Conservation (phyloP, 2,113 vertebrate species). For the Propithecus coquereli region DNA sequence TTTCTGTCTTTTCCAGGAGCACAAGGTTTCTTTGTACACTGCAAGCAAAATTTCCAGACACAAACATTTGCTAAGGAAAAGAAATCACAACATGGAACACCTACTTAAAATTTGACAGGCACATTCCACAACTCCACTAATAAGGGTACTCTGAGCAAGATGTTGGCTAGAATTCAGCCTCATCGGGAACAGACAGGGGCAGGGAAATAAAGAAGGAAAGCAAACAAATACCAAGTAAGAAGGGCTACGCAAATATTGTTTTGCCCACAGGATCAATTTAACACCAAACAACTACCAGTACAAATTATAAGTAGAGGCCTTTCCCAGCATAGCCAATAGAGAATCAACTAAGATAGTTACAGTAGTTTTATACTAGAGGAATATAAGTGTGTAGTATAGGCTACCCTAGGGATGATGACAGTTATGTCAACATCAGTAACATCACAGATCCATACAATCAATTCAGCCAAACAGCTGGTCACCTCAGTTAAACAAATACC, state of each 20-base stretch:
- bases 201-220: background rate
- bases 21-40: conserved; percentile 57
- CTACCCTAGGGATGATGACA: background rate
- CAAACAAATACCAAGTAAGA: background rate
- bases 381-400: background rate
- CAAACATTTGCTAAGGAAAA: conserved; percentile 58
- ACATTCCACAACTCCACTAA: background rate
- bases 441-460: conserved; percentile 3
- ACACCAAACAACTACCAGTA: background rate
- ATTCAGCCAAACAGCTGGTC: background rate
- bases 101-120: conserved; percentile 27
- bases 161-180: background rate
- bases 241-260: background rate
- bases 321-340: background rate
- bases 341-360: background rate
- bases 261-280: background rate
- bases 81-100: conserved; percentile 36
- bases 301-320: background rate
- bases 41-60: conserved; percentile 62
- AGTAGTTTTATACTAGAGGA: background rate
- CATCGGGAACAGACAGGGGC: background rate
- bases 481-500: conserved; percentile 23
- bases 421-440: background rate
- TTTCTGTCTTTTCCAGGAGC: background rate
- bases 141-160: conserved; percentile 31